A percentile compares a stretch with the other conserved stretches of the same genome.
These are phyloP conservation scores for Crenichthys baileyi DNA, from an alignment of 2,797 vertebrate genomes.

Conservation along the genomic window DNA sequence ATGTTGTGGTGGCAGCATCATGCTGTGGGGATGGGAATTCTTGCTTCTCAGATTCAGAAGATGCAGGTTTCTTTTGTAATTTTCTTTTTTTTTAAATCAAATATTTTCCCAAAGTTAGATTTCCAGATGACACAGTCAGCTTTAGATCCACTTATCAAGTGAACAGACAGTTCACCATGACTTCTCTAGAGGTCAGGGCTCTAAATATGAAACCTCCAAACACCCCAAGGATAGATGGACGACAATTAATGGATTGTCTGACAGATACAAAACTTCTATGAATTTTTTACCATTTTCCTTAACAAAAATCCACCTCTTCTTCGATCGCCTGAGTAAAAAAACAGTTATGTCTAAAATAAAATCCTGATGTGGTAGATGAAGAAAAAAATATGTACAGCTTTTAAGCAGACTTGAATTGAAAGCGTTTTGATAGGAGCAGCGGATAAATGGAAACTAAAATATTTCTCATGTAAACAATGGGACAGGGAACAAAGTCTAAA, in stretches of 20 bases:
- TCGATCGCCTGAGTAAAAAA: not conserved
- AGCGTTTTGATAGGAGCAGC: not conserved
- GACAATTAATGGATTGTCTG: too few species aligned
- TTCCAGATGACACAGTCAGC: too few species aligned
- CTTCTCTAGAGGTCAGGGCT: too few species aligned
- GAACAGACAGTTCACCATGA: too few species aligned
- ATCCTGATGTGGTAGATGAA: not conserved
- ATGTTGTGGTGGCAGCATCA: not conserved
- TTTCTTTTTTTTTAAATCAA: not conserved
- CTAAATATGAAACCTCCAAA: not conserved
- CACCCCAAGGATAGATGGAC: not conserved
- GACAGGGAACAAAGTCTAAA: not conserved
- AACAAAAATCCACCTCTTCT: not conserved
- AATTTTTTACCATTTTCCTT: too few species aligned
- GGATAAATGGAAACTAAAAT: not conserved
- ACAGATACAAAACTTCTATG: too few species aligned
- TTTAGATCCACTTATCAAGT: too few species aligned
- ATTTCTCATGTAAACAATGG: not conserved
- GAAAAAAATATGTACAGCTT: not conserved
- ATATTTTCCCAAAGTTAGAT: too few species aligned
- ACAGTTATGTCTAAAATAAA: not conserved
- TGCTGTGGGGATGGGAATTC: not conserved
- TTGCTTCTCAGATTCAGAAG: conserved; percentile 18
- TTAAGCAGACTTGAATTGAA: not conserved
- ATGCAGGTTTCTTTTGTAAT: not conserved